These are phyloP conservation scores for Syrphus vitripennis DNA, from an alignment of 2,888 invertebrate genomes.

Conservation along the genomic window DNA sequence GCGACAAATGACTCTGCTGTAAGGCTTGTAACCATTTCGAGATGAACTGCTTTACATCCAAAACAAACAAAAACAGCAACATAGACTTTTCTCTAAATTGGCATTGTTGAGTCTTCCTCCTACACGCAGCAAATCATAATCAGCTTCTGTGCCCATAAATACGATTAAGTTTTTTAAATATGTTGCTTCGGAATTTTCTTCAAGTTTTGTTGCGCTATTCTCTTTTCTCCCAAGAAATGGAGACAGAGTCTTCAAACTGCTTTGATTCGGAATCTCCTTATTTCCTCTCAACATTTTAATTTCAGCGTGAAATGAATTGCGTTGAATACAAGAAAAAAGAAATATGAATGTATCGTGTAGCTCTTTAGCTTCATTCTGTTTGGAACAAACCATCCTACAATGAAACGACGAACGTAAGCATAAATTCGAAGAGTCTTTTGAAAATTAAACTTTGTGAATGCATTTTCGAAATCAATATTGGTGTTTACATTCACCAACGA, in stretches of 20 bases:
- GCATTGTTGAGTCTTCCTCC: too few relatives aligned
- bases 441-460: too few relatives aligned
- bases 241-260: too few relatives aligned
- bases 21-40: background rate
- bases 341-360: background rate
- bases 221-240: too few relatives aligned
- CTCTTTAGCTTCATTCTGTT: background rate
- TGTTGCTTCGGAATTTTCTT: too few relatives aligned
- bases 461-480: too few relatives aligned
- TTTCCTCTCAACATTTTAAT: background rate
- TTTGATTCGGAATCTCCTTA: background rate
- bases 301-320: background rate
- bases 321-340: background rate
- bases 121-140: background rate
- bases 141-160: background rate
- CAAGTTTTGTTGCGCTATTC: too few relatives aligned
- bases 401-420: background rate
- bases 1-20: background rate
- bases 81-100: background rate
- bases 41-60: background rate
- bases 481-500: background rate
- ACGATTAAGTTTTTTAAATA: background rate
- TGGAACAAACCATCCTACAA: background rate
- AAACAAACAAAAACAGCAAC: background rate
- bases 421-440: background rate